These are phyloP conservation scores for Anthopleura xanthogrammica DNA, from an alignment of 92 coral and sea anemone genomes.

Conservation along the genomic window DNA sequence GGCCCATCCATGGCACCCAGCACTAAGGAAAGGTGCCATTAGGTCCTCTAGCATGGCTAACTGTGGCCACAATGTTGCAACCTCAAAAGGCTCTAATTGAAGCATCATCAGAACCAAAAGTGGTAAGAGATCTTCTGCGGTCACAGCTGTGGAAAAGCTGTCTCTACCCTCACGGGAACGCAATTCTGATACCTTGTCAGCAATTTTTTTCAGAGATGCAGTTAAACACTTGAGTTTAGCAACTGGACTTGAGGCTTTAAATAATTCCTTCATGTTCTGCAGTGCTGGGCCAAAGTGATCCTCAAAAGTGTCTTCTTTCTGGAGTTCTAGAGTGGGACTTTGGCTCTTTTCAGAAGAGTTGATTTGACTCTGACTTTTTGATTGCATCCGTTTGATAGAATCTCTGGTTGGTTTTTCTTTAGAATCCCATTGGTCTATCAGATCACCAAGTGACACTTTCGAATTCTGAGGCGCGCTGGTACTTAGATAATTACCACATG, in stretches of 20 bases:
- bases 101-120: conserved; percentile 87
- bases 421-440: conserved; percentile 61
- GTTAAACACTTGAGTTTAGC: conserved; percentile 88
- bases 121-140: conserved; percentile 94
- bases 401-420: conserved; percentile 8
- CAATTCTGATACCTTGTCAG: conserved; percentile 77
- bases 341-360: conserved; percentile 3
- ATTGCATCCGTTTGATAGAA: conserved; percentile 32
- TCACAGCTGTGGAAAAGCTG: conserved; percentile 74
- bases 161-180: conserved; percentile 74
- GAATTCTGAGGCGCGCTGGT: conserved; percentile 63
- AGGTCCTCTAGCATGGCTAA: conserved; percentile 78
- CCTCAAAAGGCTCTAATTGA: conserved; percentile 94
- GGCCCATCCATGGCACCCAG: conserved; percentile 99
- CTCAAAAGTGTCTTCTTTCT: conserved; percentile 71
- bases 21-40: conserved; percentile 76
- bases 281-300: conserved; percentile 95
- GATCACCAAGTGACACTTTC: conserved; percentile 40
- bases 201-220: conserved; percentile 80
- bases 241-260: conserved; percentile 71
- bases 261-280: conserved; percentile 73
- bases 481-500: conserved; percentile 33
- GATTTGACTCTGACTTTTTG: conserved; percentile 64
- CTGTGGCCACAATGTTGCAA: conserved; percentile 86
- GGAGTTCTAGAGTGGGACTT: conserved; percentile 22